Base-by-base conservation (phyloP, 1,140 invertebrate genomes). In the Liolophura sinensis region DNA sequence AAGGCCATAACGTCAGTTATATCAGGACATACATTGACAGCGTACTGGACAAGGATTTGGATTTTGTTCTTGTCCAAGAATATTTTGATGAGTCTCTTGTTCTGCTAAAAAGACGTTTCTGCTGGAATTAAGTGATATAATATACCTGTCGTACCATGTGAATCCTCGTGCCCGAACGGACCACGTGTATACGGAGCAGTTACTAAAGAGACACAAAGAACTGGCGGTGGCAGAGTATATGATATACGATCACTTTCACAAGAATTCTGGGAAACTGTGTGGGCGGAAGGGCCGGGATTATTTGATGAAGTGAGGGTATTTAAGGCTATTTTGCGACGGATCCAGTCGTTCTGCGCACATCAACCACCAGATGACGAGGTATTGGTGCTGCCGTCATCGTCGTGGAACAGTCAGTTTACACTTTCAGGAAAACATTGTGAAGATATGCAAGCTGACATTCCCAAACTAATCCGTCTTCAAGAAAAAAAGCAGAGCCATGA, bases 21-120 rank as follows among this genome's bases (percentile, higher is more conserved):
- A 60, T 73, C 6, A 16, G 31, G 4, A 46, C 49, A 9, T 72
- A 74, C 54, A 64, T 72, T 46, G 22, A 50, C 12, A 40, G 9
- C 9, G 50, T 31, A 1, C 20, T 86, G 0, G 84, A 87, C 16
- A 67, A 64, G n/a, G 70, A 84, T 16, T 87, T 88, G 70, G 78
- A 86, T 67, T 75, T 87, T 9, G 79, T 88, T 25, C 78, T 88
- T 82, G 77, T 88, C 11, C 71, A 83, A 7, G 87, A 88, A 73
- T 78, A 84, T 60, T 85, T 87, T 75, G 86, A 88, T 65, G 85
- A 87, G 68, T 87, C 86, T 6, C 73, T 88, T 47, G 77, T 88
- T 51, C 70, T 88, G 11, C 68, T 88, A 47, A 78, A 79, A 50
- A 72, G 87, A 57, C 67, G 81, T 7, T 78, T 88, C 51, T 86